Evolutionary conservation across 2,797 vertebrate species (phyloP).

Genomic region (Aulostomus chinensis): DNA sequence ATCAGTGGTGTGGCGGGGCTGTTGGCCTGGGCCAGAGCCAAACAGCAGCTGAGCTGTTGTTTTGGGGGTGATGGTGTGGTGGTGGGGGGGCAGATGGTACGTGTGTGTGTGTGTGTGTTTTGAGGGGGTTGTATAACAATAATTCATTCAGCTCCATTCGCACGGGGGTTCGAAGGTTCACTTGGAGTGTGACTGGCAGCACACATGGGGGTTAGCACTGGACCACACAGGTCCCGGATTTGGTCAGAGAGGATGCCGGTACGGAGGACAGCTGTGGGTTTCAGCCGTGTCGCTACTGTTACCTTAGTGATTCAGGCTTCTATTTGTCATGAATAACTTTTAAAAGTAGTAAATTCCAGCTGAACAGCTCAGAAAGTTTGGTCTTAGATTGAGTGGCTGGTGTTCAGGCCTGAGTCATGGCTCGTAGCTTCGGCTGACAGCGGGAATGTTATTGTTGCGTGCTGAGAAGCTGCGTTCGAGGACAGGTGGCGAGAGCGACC

Average conservation of each 20-base stretch:
- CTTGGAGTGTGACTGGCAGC: constrained; percentile 73
- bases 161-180: constrained; percentile 49
- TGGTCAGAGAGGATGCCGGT: too few species aligned
- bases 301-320: too few species aligned
- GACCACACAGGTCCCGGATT: too few species aligned
- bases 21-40: constrained; percentile 54
- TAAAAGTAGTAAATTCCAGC: too few species aligned
- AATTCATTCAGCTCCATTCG: constrained; percentile 66
- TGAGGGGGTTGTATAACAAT: constrained; percentile 71
- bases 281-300: too few species aligned
- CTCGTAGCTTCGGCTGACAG: constrained; percentile 2
- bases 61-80: constrained; percentile 59
- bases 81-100: constrained; percentile 36
- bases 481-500: constrained; percentile 42
- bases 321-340: too few species aligned
- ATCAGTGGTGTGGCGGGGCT: constrained; percentile 58
- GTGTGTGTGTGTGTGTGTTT: too few species aligned
- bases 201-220: constrained; percentile 59
- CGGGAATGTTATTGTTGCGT: constrained; percentile 36
- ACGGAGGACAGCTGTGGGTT: constrained; percentile 32
- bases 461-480: constrained; percentile 30
- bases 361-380: too few species aligned
- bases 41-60: constrained; percentile 71
- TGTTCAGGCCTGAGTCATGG: too few species aligned
- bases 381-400: too few species aligned